Conservation (phyloP, 2,888 invertebrate genomes). For the Scaptomyza caliginosa region DNA sequence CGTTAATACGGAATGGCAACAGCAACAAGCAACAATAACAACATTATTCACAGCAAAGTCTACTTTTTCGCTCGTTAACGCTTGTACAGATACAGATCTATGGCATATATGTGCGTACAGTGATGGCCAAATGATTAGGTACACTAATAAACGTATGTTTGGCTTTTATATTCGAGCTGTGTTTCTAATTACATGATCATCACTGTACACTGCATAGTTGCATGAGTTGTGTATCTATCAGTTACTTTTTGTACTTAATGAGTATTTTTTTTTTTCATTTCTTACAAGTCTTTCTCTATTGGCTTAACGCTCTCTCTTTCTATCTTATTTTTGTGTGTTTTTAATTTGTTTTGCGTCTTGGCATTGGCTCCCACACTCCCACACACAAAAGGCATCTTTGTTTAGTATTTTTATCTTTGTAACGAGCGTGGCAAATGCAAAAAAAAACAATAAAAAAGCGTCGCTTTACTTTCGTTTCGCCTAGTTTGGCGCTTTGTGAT, state of each 20-base stretch:
- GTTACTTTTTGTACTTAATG: conserved; percentile 62
- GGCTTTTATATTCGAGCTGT: not conserved
- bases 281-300: conserved; percentile 22
- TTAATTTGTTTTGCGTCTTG: conserved; percentile 46
- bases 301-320: not conserved
- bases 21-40: conserved; percentile 33
- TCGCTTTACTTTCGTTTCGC: conserved; percentile 61
- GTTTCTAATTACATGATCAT: not conserved
- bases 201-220: conserved; percentile 10
- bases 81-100: conserved; percentile 28
- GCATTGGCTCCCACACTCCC: conserved; percentile 53
- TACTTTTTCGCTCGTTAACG: conserved; percentile 59
- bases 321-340: conserved; percentile 22
- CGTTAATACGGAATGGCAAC: conserved; percentile 44
- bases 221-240: conserved; percentile 18
- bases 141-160: no score
- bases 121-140: not conserved
- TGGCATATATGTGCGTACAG: conserved; percentile 26
- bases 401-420: conserved; percentile 42
- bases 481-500: conserved; percentile 44
- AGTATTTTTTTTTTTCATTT: conserved; percentile 18
- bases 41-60: conserved; percentile 47
- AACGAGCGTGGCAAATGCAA: conserved; percentile 57
- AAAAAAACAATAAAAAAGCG: conserved; percentile 38
- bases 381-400: conserved; percentile 7